Conservation (phyloP, 2,888 invertebrate species). For the Drosophila niveifrons region DNA sequence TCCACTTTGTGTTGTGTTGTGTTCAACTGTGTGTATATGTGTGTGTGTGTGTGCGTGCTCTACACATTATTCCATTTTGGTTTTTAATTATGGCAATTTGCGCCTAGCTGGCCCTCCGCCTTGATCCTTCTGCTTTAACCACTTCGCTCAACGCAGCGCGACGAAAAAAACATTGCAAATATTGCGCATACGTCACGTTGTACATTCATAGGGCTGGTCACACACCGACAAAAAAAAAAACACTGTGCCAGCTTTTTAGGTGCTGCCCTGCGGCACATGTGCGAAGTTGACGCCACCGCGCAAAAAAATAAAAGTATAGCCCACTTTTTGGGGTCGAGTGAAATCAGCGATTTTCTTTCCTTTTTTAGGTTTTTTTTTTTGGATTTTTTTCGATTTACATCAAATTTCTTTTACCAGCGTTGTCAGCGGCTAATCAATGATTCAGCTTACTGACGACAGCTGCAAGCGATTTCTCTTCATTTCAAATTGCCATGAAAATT, state of each 20-base stretch:
- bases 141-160: constrained; percentile 8
- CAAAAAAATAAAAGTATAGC: constrained; percentile 5
- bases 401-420: constrained; percentile 26
- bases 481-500: constrained; percentile 55
- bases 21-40: not conserved
- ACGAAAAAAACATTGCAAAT: constrained; percentile 40
- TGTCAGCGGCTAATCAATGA: constrained; percentile 45
- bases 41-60: constrained; percentile 23
- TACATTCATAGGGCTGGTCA: constrained; percentile 23
- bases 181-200: constrained; percentile 51
- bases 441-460: constrained; percentile 29
- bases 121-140: not conserved
- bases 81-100: constrained; percentile 67
- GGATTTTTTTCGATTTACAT: constrained; percentile 16
- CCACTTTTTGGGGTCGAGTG: constrained; percentile 22
- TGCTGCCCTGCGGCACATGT: constrained; percentile 9
- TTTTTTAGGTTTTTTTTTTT: not conserved
- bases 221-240: constrained; percentile 14
- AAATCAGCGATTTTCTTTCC: constrained; percentile 6
- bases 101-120: not conserved
- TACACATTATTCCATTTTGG: constrained; percentile 63
- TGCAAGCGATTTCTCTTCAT: constrained; percentile 55
- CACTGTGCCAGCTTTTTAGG: constrained; percentile 19
- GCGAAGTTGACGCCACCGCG: not conserved
- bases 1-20: not conserved